A percentile compares a stretch with the other conserved stretches of the same genome.
These are phyloP conservation scores for Triplophysa yarkandensis DNA, from an alignment of 2,797 vertebrate genomes.

Conservation along the genomic window DNA sequence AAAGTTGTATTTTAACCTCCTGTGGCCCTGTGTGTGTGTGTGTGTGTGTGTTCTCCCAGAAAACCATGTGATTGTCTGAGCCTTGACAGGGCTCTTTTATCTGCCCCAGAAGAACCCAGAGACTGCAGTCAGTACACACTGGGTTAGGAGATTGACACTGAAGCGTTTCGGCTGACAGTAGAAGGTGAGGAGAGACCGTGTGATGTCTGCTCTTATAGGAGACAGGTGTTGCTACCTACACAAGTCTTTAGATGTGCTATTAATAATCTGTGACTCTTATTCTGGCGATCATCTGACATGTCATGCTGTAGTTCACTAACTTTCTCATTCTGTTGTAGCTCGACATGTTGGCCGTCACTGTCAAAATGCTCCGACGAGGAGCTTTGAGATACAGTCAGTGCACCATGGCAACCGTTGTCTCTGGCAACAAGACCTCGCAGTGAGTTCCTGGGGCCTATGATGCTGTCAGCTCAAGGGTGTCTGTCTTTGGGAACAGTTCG, in stretches of 20 bases:
- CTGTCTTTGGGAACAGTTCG: background rate
- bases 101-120: conserved; percentile 29
- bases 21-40: background rate
- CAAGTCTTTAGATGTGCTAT: background rate
- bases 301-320: background rate
- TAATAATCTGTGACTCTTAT: background rate
- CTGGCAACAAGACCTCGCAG: conserved; percentile 71
- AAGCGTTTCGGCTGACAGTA: conserved; percentile 21
- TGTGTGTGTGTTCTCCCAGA: background rate
- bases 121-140: conserved; percentile 17
- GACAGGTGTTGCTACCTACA: conserved; percentile 12
- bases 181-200: conserved; percentile 6
- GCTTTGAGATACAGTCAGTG: conserved; percentile 48
- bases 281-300: background rate
- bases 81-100: conserved; percentile 43
- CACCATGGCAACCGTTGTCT: conserved; percentile 68
- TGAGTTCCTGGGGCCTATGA: conserved; percentile 54
- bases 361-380: conserved; percentile 32
- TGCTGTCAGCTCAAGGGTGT: background rate
- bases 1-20: conserved; percentile 33
- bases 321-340: conserved; percentile 2
- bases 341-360: conserved; percentile 63
- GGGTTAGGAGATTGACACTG: conserved; percentile 21
- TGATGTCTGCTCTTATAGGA: background rate
- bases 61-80: conserved; percentile 19